Conservation (phyloP, 2,113 vertebrate species). For the Atrichornis clamosus region DNA sequence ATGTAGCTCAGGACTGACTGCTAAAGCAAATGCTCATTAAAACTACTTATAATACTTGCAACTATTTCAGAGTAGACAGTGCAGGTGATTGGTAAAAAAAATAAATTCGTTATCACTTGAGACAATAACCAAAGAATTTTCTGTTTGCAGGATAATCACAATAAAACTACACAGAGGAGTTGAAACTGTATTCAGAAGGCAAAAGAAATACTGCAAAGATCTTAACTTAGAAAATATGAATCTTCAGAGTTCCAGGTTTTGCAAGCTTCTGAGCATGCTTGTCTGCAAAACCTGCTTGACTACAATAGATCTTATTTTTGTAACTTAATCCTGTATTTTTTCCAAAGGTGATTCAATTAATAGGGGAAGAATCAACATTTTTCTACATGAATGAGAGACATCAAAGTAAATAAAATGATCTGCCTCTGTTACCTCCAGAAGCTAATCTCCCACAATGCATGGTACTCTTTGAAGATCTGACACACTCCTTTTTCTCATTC, state of each 20-base stretch:
- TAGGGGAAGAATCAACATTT: background rate
- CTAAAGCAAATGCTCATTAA: background rate
- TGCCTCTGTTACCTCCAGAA: background rate
- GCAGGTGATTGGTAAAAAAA: background rate
- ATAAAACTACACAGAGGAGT: background rate
- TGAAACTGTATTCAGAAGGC: background rate
- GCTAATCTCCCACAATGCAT: background rate
- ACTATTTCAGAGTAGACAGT: background rate
- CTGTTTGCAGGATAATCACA: background rate
- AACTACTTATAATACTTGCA: background rate
- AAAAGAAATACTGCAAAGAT: background rate
- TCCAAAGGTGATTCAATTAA: background rate
- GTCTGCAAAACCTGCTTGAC: constrained; percentile 31
- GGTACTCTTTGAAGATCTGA: background rate
- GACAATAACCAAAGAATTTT: background rate
- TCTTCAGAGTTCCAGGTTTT: background rate
- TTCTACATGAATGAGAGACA: background rate
- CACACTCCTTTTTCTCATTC: background rate
- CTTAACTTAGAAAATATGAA: background rate
- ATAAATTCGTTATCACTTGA: background rate
- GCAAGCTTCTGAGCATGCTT: background rate
- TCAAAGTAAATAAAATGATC: constrained; percentile 2
- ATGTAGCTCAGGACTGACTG: background rate
- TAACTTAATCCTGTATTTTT: constrained; percentile 5
- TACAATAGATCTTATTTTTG: background rate